Evolutionary conservation across 2,888 invertebrate genomes (phyloP).

Genomic region (Oscheius sp.): DNA sequence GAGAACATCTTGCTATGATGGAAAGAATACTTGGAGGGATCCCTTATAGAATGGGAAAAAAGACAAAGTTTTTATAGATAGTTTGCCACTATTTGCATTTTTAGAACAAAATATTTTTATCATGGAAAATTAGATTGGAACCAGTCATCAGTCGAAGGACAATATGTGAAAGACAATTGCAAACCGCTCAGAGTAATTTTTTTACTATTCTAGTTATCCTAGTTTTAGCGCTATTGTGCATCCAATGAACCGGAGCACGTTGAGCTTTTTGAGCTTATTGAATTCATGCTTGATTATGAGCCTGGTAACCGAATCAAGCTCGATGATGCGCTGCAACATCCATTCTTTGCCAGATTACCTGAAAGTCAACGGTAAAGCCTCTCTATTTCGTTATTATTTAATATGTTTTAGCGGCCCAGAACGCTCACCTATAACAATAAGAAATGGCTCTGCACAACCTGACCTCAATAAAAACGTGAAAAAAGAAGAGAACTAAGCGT

Average conservation of each 20-base stretch:
- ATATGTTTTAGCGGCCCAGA: neutral
- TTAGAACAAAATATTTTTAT: constrained; percentile 95
- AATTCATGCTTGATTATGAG: constrained; percentile 95
- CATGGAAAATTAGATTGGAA: constrained; percentile 98
- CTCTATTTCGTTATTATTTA: neutral
- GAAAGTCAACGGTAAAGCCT: constrained; percentile 23
- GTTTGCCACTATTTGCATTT: constrained; percentile 13
- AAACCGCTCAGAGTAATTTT: constrained; percentile 86
- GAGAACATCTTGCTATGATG: constrained; percentile 99
- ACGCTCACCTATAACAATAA: constrained; percentile 4
- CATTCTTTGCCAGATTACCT: constrained; percentile 79
- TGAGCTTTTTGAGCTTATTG: constrained; percentile 90
- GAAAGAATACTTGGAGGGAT: constrained; percentile 95
- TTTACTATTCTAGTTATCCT: neutral
- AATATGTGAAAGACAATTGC: constrained; percentile 97
- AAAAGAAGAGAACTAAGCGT: neutral
- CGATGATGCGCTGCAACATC: constrained; percentile 86
- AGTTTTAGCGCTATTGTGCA: constrained; percentile 83
- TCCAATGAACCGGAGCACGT: constrained; percentile 88
- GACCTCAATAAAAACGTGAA: neutral
- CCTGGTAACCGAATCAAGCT: constrained; percentile 88
- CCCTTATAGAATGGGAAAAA: constrained; percentile 81
- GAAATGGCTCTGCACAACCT: constrained; percentile 19
- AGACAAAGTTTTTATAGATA: constrained; percentile 75
- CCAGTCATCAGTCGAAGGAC: constrained; percentile 91